These are phyloP conservation scores for Nothocercus julius DNA, from an alignment of 2,113 vertebrate species.

Conservation along the genomic window DNA sequence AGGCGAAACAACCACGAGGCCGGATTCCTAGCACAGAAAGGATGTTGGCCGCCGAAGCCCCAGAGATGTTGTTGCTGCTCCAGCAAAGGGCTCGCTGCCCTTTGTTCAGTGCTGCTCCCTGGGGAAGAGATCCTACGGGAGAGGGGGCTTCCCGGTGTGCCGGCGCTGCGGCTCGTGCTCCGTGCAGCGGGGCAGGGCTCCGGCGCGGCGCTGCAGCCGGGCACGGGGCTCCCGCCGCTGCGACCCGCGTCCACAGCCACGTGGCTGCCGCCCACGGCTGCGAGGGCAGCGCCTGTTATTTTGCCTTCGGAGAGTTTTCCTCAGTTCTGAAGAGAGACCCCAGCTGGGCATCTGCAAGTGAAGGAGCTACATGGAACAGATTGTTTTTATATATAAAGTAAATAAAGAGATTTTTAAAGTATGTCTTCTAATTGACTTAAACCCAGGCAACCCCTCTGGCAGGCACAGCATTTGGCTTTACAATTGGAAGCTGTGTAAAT, in stretches of 20 bases:
- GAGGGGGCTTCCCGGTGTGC: not conserved
- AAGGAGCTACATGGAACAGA: not conserved
- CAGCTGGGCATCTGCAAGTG: not conserved
- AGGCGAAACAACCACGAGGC: not conserved
- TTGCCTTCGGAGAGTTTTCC: not conserved
- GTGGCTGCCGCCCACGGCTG: not conserved
- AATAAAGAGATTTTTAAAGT: not conserved
- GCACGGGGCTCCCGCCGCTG: not conserved
- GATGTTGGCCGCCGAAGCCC: not conserved
- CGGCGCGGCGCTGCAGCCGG: not conserved
- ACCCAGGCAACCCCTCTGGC: not conserved
- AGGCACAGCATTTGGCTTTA: not conserved
- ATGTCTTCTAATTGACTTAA: slow-evolving; percentile 7
- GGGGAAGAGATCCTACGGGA: not conserved
- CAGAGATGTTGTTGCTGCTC: not conserved
- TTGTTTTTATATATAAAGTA: not conserved
- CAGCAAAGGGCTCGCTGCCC: not conserved
- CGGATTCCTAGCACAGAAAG: not conserved
- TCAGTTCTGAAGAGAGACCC: not conserved
- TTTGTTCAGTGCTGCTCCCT: not conserved
- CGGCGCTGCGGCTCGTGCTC: not conserved
- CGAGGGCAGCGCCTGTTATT: not conserved
- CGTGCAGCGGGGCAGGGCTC: not conserved
- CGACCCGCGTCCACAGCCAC: not conserved
- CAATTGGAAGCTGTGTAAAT: not conserved